Conservation (phyloP, 2,888 invertebrate species). For the Thera obeliscata region DNA sequence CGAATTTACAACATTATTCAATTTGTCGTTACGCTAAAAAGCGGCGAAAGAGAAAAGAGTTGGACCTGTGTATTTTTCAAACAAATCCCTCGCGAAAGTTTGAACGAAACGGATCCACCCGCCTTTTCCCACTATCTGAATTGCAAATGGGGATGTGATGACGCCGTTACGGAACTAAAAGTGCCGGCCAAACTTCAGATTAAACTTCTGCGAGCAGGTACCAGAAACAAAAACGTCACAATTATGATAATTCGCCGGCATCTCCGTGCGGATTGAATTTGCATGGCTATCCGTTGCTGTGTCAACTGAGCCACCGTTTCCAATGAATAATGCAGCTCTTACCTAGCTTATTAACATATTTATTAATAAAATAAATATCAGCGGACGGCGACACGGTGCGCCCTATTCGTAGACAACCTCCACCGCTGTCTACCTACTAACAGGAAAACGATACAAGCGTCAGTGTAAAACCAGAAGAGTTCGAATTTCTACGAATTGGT, state of each 20-base stretch:
- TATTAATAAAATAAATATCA: slow-evolving; percentile 84
- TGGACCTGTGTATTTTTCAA: slow-evolving; percentile 75
- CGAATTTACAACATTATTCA: slow-evolving; percentile 68
- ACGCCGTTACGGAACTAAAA: slow-evolving; percentile 82
- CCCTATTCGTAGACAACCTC: slow-evolving; percentile 12
- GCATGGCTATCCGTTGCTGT: slow-evolving; percentile 82
- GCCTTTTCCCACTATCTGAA: slow-evolving; percentile 82
- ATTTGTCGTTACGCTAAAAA: slow-evolving; percentile 72
- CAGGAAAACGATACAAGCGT: not conserved
- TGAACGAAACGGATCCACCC: slow-evolving; percentile 65
- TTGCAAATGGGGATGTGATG: slow-evolving; percentile 81
- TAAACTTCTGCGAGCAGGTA: slow-evolving; percentile 80
- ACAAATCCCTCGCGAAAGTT: slow-evolving; percentile 75
- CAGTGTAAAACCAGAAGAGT: not conserved
- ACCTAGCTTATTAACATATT: slow-evolving; percentile 82
- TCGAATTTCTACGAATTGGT: slow-evolving; percentile 3
- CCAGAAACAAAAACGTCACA: slow-evolving; percentile 83
- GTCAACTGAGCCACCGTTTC: slow-evolving; percentile 79
- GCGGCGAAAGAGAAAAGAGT: slow-evolving; percentile 64
- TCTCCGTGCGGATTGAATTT: slow-evolving; percentile 80
- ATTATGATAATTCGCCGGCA: slow-evolving; percentile 83
- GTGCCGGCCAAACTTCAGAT: slow-evolving; percentile 82
- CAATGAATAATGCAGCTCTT: slow-evolving; percentile 83
- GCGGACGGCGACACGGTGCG: slow-evolving; percentile 64
- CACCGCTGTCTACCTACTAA: not conserved